Evolutionary conservation across 2,797 vertebrate species (phyloP).

Genomic region (Catostomus latipinnis): DNA sequence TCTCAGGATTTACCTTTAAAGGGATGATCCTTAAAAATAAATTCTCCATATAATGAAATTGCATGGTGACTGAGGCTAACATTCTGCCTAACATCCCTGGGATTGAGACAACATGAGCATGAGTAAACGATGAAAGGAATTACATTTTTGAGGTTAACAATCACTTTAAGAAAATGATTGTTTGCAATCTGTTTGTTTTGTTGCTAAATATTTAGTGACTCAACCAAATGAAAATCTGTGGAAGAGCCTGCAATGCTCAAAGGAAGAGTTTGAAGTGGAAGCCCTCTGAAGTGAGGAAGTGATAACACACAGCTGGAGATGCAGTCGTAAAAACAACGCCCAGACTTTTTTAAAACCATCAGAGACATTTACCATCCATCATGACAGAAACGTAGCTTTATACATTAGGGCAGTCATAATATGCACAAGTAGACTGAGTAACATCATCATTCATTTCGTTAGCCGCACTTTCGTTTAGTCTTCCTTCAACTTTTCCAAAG

Average conservation of each 20-base stretch:
- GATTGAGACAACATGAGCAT: no score
- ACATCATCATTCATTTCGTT: conserved; percentile 32
- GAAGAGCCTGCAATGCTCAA: conserved; percentile 68
- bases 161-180: no score
- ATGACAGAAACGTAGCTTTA: conserved; percentile 24
- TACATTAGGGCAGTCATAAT: conserved; percentile 48
- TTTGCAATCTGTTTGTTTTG: conserved; percentile 69
- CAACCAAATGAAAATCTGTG: conserved; percentile 74
- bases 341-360: conserved; percentile 24
- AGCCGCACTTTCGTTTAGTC: conserved; percentile 23
- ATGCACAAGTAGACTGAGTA: conserved; percentile 44
- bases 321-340: conserved; percentile 49
- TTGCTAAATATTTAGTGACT: conserved; percentile 79
- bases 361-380: conserved; percentile 43
- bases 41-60: no score
- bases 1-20: no score
- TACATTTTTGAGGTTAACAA: no score
- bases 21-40: no score
- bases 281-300: conserved; percentile 63
- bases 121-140: no score
- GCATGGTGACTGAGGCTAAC: no score
- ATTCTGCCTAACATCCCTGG: no score
- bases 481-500: conserved; percentile 51
- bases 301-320: conserved; percentile 79
- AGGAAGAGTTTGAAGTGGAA: conserved; percentile 65